A percentile compares a stretch with the other conserved stretches of the same genome.
These are phyloP conservation scores for Gymnorhina tibicen DNA, from an alignment of 2,113 vertebrate genomes.

Conservation along the genomic window DNA sequence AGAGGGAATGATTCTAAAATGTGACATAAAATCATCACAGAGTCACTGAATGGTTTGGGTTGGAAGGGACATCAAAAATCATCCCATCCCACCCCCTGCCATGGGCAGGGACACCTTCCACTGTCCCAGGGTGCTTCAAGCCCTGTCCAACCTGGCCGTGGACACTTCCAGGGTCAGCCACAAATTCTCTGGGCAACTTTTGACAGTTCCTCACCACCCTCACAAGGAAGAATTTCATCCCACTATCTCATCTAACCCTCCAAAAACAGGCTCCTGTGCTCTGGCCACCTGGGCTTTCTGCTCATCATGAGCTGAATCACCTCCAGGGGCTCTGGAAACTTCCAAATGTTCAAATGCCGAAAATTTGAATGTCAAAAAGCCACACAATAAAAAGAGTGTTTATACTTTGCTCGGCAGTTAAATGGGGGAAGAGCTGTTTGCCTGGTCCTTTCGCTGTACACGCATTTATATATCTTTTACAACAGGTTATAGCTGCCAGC, in stretches of 20 bases:
- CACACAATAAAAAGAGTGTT: background rate
- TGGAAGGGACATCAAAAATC: background rate
- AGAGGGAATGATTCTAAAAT: background rate
- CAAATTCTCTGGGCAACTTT: background rate
- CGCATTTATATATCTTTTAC: background rate
- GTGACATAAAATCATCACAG: fast-evolving
- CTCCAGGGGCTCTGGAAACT: background rate
- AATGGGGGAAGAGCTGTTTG: background rate
- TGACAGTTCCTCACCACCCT: background rate
- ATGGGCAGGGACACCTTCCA: background rate
- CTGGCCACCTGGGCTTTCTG: background rate
- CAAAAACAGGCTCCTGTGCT: background rate
- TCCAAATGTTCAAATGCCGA: background rate
- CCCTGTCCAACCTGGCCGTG: fast-evolving
- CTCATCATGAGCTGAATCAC: background rate
- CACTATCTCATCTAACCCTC: background rate
- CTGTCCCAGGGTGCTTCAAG: background rate
- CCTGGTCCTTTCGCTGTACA: background rate
- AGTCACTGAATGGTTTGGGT: background rate
- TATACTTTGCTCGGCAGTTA: background rate
- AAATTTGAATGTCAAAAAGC: background rate
- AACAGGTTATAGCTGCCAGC: background rate
- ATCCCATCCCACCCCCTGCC: background rate
- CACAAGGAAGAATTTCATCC: background rate
- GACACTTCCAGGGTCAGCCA: background rate